Evolutionary conservation across 2,113 vertebrate genomes (phyloP).

Genomic region (Peucedramus taeniatus): DNA sequence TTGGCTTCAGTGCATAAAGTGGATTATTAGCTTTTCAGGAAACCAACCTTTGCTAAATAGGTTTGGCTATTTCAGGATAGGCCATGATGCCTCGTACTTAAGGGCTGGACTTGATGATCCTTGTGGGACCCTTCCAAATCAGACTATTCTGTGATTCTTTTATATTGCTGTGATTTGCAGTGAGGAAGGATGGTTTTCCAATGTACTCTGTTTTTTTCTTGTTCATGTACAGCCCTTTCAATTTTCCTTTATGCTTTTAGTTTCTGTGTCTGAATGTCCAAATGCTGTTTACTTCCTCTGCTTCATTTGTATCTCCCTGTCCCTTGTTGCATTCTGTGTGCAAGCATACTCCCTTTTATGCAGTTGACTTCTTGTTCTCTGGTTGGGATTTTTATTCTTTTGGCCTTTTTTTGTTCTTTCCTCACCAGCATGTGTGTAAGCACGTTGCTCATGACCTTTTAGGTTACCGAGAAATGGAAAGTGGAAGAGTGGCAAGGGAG

Average conservation of each 20-base stretch:
- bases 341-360: constrained; percentile 39
- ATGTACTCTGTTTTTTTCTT: background rate
- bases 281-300: background rate
- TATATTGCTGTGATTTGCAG: background rate
- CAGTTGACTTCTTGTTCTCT: background rate
- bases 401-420: background rate
- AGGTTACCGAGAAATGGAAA: background rate
- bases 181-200: background rate
- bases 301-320: background rate
- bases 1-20: background rate
- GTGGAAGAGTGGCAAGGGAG: background rate
- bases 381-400: background rate
- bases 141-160: background rate
- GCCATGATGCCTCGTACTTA: background rate
- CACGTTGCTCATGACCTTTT: background rate
- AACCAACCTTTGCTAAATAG: constrained; percentile 31
- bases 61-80: background rate
- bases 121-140: background rate
- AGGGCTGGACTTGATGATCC: background rate
- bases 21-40: constrained; percentile 41
- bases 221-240: background rate
- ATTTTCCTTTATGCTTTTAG: background rate
- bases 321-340: background rate
- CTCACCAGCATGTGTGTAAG: background rate
- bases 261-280: background rate